Base-by-base conservation (phyloP, 2,113 vertebrate genomes). In the Pterophyllum scalare region DNA sequence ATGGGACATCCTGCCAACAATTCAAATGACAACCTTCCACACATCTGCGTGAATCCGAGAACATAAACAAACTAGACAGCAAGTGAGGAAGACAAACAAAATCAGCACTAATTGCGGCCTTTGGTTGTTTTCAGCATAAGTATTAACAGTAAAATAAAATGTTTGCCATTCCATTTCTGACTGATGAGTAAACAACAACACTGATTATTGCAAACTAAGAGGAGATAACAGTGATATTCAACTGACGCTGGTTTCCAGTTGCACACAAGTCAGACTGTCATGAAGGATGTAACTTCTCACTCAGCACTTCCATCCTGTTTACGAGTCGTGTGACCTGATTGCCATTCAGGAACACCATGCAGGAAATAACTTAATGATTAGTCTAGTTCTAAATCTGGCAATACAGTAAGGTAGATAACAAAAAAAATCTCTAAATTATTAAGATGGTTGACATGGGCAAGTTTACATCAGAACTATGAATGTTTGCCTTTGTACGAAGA, bases 291-390 rank as follows among this genome's bases (percentile, higher is more conserved):
- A 95, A 96, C 95, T 93, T 88, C 88, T 95, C 95, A 95, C 91
- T 95, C 95, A 94, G 89, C 93, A 89, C 91, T 94, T 92, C 93
- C 94, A 96, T 96, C 95, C 96, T 96, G 95, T 96, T 96, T 96
- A 95, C 94, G 70, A 92, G 92, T 92, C 86, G 82, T 91, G 90
- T 92, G 93, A 91, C 91, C 92, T 83, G 90, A 93, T 93, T 94
- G 90, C 92, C 90, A 88, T 87, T 94, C 94, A 94, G 95, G 94
- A 95, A 96, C 95, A 93, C 80, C 75, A 64, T 59, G 87, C 92
- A 95, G 94, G 95, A 95, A 95, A 94, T 90, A 94, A 92, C 90
- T 91, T 92, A 91, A 93, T 92, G 91, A 94, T 92, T 90, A 89
- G 90, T 91, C 74, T 81, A 38, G 28, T 62, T 87, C 88, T 94